Evolutionary conservation across 1,140 invertebrate genomes (phyloP), one percentile per base, ranked within the genome.

Genomic region (Ceratosolen solmsi): DNA sequence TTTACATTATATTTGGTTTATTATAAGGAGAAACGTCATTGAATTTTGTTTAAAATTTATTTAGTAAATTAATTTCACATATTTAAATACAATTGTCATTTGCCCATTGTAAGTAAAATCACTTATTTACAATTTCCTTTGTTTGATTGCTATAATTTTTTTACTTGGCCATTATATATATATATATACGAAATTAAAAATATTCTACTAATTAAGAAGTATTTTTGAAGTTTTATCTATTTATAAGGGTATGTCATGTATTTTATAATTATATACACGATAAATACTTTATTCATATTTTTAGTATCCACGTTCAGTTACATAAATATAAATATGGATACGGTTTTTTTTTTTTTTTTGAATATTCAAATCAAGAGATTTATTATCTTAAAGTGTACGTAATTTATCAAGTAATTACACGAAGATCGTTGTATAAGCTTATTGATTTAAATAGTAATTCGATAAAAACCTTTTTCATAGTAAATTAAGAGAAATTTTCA

Each of bases 41-140:
- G 25, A 46, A 79, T 68, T 60, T 65, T 68, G 0, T 84, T 79
- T 75, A 85, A 84, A 87, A 86, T 85, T 85, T 84, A 22, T 85
- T 85, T 84, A 85, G 58, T 41, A 83, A 70, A 68, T 22, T 54
- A 41, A 63, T 73, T 75, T 8, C 11, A 38, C 54, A 68, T 75
- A 20, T 80, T 60, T 54, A 73, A 72, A 51, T 25, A 41, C 9
- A 41, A 20, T n/a, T 20, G 17, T 11, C 41, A 51, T 38, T 70
- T n/a, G 54, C n/a, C 49, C 76, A 38, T 38, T 54, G 3, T 36
- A 70, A 46, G 11, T 65, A 70, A 54, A 49, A 68, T 70, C 38
- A 78, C 54, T 78, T 78, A 78, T 78, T 70, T 78, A 78, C 76
- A 78, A 70, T 41, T 68, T 65, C 30, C 46, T 33, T 78, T 46